phyloP scores from a whole-genome alignment of 2,113 vertebrate genomes.

The Epinephelus moara region DNA sequence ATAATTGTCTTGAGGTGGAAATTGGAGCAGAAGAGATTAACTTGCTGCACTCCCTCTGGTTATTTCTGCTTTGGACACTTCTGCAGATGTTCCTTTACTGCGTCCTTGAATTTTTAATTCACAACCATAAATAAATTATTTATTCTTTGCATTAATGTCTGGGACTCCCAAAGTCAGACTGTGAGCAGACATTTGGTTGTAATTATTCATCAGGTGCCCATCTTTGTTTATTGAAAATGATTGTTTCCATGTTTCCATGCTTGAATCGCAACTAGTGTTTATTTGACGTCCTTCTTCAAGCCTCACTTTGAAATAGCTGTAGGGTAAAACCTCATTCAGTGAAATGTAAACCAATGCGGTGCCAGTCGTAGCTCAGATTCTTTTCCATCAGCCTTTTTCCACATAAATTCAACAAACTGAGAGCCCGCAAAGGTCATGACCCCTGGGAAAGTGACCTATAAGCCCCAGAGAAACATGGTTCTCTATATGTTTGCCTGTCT shows the following conservation, averaged over 20 bases:
- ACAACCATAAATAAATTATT: not conserved
- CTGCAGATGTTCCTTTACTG: constrained; percentile 14
- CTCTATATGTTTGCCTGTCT: constrained; percentile 34
- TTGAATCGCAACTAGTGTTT: constrained; percentile 26
- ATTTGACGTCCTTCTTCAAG: constrained; percentile 11
- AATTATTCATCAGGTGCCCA: not conserved
- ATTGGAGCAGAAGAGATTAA: constrained; percentile 18
- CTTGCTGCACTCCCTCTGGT: constrained; percentile 3
- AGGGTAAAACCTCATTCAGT: constrained; percentile 12
- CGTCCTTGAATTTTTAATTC: not conserved
- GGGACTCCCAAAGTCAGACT: not conserved
- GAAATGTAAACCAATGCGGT: constrained; percentile 14
- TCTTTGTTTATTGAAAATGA: constrained; percentile 15
- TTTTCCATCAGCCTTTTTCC: constrained; percentile 45
- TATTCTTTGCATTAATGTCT: not conserved
- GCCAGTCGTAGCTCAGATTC: constrained; percentile 11
- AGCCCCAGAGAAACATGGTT: constrained; percentile 40
- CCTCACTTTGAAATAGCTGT: constrained; percentile 5
- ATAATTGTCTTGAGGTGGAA: constrained; percentile 46
- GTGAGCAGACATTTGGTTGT: not conserved
- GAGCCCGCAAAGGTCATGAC: constrained; percentile 43
- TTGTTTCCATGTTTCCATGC: not conserved
- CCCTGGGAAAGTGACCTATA: constrained; percentile 52
- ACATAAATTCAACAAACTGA: constrained; percentile 34
- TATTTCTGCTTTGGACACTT: constrained; percentile 14